phyloP scores from a whole-genome alignment of 2,888 invertebrate genomes.

The Chymomyza procnemis region DNA sequence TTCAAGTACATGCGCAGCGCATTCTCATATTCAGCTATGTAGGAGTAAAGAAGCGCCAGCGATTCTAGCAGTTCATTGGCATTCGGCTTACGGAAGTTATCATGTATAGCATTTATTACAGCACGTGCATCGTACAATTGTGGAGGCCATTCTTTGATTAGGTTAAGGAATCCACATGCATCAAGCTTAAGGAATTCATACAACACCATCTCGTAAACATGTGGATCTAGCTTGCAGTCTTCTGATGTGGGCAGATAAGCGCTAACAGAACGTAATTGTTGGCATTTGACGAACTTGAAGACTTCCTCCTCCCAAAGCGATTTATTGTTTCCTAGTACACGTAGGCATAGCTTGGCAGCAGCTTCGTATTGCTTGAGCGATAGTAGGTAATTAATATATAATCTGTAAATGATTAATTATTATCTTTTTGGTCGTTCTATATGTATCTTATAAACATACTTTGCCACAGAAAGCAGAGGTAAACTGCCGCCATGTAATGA shows the following conservation, averaged over 20 bases:
- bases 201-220: slow-evolving; percentile 95
- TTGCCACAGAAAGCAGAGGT: slow-evolving; percentile 71
- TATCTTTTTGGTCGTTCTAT: not conserved
- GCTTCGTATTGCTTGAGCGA: slow-evolving; percentile 85
- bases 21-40: slow-evolving; percentile 93
- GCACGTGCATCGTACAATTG: slow-evolving; percentile 89
- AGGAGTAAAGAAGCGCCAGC: slow-evolving; percentile 91
- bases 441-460: slow-evolving; percentile 47
- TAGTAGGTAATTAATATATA: slow-evolving; percentile 91
- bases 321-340: slow-evolving; percentile 90
- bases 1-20: slow-evolving; percentile 93
- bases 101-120: slow-evolving; percentile 91
- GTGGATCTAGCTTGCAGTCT: slow-evolving; percentile 86
- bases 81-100: slow-evolving; percentile 87
- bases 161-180: slow-evolving; percentile 87
- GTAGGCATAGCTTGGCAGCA: slow-evolving; percentile 91
- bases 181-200: slow-evolving; percentile 94
- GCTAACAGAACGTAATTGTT: slow-evolving; percentile 89
- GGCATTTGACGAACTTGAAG: slow-evolving; percentile 90
- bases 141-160: slow-evolving; percentile 94
- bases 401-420: slow-evolving; percentile 58
- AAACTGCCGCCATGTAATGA: slow-evolving; percentile 82
- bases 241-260: slow-evolving; percentile 87
- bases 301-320: slow-evolving; percentile 94
- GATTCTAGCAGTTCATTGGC: slow-evolving; percentile 90